phyloP scores from a whole-genome alignment of 2,888 invertebrate species.

The Archips xylosteana region DNA sequence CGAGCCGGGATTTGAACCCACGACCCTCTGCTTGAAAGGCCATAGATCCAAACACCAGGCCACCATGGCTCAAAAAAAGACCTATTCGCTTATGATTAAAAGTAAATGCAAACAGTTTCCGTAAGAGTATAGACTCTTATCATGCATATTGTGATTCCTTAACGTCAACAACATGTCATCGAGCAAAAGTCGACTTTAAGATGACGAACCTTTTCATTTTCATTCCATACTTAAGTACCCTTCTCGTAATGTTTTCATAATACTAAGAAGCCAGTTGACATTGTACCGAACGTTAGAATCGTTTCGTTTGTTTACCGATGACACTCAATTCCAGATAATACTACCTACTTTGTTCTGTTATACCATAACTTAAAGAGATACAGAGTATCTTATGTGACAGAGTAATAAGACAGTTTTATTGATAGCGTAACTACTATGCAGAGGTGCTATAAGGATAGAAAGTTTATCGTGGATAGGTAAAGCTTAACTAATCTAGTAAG shows the following conservation, averaged over 20 bases:
- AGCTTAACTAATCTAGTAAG: neutral
- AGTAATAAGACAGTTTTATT: conserved; percentile 1
- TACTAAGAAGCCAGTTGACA: conserved; percentile 23
- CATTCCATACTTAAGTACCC: conserved; percentile 26
- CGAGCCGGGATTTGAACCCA: too few relatives aligned
- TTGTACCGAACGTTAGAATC: conserved; percentile 11
- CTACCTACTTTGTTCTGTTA: neutral
- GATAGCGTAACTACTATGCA: neutral
- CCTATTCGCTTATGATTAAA: too few relatives aligned
- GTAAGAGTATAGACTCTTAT: too few relatives aligned
- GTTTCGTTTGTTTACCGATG: conserved; percentile 19
- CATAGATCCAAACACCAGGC: too few relatives aligned
- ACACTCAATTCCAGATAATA: neutral
- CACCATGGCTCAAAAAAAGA: too few relatives aligned
- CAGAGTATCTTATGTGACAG: neutral
- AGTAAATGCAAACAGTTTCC: too few relatives aligned
- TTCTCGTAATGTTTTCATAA: conserved; percentile 35
- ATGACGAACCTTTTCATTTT: too few relatives aligned
- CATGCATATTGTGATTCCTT: too few relatives aligned
- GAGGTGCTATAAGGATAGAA: neutral
- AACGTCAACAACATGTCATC: too few relatives aligned
- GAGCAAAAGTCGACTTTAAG: too few relatives aligned
- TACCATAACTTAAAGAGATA: neutral
- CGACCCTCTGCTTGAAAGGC: too few relatives aligned
- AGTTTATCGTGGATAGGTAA: neutral